Base-by-base conservation (phyloP, 2,113 vertebrate genomes). In the Amphiprion percula region DNA sequence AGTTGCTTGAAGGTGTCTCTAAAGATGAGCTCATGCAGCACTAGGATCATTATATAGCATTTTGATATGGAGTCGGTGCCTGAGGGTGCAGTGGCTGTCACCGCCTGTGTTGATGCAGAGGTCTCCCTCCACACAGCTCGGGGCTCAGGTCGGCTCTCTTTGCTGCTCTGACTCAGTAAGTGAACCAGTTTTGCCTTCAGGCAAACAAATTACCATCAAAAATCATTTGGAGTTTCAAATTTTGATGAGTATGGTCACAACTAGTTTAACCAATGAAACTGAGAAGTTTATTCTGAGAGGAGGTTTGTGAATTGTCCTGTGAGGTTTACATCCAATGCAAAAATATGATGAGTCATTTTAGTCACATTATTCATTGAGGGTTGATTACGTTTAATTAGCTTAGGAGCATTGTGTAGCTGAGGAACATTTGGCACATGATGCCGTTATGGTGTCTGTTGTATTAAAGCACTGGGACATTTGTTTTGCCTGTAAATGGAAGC, bases 21-120 rank as follows among this genome's bases (percentile, higher is more conserved):
- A 26, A 55, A 84, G 52, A 84, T 37, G 67, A 74, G 52, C 52
- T 70, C 68, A 62, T 60, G 65, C 80, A 73, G 63, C 67, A 67
- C 10, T 5, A 46, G 52, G n/a, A 17, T 49, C 68, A 60, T 41
- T 64, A 50, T 30, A 54, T 41, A 15, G 71, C 65, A 64, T 65
- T 78, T 70, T 64, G 72, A 80, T 75, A 55, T 50, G 65, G 24
- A 64, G 61, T 55, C 52, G 0, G 52, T 4, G 70, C 75, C 55
- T 33, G 19, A 53, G 21, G 83, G 54, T 47, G 15, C 26, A 56
- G 74, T 62, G 21, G 52, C 53, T 79, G 74, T 83, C 50, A 11
- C 56, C 62, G 52, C 23, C 58, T 46, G 50, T 17, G 24, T 23
- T 61, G 53, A 64, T 76, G 33, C 47, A 54, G 30, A 69, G 65